Evolutionary conservation across 53 echinoderm and acorn worm species (phyloP).

Genomic region (Echinometra lucunter): DNA sequence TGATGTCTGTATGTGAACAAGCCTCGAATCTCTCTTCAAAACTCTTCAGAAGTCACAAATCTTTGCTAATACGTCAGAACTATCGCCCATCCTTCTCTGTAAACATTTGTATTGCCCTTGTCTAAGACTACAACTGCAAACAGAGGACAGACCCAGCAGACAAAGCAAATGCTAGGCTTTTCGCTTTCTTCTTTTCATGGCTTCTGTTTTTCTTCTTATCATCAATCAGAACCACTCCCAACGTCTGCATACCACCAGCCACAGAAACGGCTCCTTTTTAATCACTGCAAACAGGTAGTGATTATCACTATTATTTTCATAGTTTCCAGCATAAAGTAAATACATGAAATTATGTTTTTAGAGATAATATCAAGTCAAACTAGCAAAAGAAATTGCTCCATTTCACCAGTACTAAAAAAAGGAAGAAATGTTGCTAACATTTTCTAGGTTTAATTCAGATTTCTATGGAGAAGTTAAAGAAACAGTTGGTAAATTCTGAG

Average conservation of each 20-base stretch:
- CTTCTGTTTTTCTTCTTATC: neutral
- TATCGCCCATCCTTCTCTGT: conserved; percentile 21
- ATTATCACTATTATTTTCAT: neutral
- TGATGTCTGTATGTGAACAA: too few species aligned
- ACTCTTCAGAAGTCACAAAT: neutral
- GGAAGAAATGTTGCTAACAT: too few species aligned
- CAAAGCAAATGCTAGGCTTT: neutral
- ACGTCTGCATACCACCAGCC: neutral
- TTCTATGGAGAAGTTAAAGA: too few species aligned
- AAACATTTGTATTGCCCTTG: conserved; percentile 1
- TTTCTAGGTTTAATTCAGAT: too few species aligned
- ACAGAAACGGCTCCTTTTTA: neutral
- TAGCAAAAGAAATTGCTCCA: too few species aligned
- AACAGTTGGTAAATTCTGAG: too few species aligned
- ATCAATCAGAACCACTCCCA: neutral
- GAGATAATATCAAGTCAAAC: neutral
- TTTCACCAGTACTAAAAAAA: too few species aligned
- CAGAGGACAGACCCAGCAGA: neutral
- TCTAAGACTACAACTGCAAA: neutral
- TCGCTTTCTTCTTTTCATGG: neutral
- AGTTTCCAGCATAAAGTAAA: neutral
- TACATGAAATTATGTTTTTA: neutral
- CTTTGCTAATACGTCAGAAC: conserved; percentile 4
- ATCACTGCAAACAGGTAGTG: neutral
- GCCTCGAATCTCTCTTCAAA: neutral